phyloP scores from a whole-genome alignment of 2,797 vertebrate genomes.

The Cercopithecus mitis region DNA sequence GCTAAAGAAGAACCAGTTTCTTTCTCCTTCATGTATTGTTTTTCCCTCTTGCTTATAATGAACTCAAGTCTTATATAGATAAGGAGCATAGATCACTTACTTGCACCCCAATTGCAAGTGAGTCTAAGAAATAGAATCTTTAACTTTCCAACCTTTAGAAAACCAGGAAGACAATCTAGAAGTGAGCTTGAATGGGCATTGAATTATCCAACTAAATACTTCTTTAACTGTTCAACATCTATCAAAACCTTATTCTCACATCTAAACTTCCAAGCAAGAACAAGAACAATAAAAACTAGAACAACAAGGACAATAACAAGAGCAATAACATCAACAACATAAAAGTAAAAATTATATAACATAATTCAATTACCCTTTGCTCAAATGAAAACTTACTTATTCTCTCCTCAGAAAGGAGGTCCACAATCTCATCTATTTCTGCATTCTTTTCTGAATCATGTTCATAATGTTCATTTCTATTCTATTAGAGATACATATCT shows the following conservation, averaged over 20 bases:
- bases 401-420: background rate
- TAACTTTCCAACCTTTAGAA: background rate
- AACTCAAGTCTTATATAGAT: background rate
- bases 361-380: background rate
- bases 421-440: background rate
- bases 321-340: background rate
- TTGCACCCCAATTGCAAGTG: background rate
- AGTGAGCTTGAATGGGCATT: background rate
- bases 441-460: background rate
- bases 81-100: background rate
- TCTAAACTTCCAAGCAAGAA: background rate
- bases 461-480: background rate
- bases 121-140: background rate
- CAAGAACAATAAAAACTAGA: background rate
- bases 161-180: background rate
- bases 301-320: background rate
- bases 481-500: background rate
- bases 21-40: background rate
- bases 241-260: background rate
- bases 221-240: background rate
- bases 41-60: background rate
- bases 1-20: background rate
- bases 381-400: background rate
- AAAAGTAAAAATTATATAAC: background rate
- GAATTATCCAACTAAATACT: background rate